These are phyloP conservation scores for Theonella swinhoei DNA, from an alignment of 37 sponge, comb jelly and placozoan species.

Conservation along the genomic window DNA sequence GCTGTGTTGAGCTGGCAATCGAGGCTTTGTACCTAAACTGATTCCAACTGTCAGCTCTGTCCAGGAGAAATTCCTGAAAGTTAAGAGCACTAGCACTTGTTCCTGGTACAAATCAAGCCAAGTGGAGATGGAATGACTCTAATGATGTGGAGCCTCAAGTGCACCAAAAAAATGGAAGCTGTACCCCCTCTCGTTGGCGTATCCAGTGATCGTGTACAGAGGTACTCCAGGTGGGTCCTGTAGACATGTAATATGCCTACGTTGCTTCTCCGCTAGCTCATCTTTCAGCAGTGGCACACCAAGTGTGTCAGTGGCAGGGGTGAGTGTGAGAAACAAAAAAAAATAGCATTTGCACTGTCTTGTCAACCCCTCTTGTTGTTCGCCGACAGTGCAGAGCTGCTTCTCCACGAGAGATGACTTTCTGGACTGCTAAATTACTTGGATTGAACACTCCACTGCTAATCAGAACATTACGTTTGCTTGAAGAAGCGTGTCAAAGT, in stretches of 20 bases:
- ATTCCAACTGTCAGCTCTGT: slow-evolving; percentile 29
- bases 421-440: neutral
- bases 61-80: slow-evolving; percentile 10
- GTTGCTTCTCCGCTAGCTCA: slow-evolving; percentile 20
- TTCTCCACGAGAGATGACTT: slow-evolving; percentile 19
- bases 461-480: neutral
- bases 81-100: slow-evolving; percentile 2
- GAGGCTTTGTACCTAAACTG: neutral
- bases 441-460: slow-evolving; percentile 11
- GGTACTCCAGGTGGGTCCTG: slow-evolving; percentile 25
- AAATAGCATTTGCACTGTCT: slow-evolving; percentile 12
- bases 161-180: slow-evolving; percentile 36
- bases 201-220: slow-evolving; percentile 30
- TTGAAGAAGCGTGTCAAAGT: slow-evolving; percentile 1
- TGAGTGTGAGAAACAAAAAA: slow-evolving; percentile 3
- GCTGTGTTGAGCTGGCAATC: neutral
- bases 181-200: slow-evolving; percentile 10
- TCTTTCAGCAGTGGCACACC: slow-evolving; percentile 29
- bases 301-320: slow-evolving; percentile 44
- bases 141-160: slow-evolving; percentile 45
- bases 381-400: slow-evolving; percentile 31
- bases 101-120: slow-evolving; percentile 24
- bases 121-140: slow-evolving; percentile 22
- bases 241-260: slow-evolving; percentile 21
- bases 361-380: slow-evolving; percentile 11